These are phyloP conservation scores for Geophilus truncorum DNA, from an alignment of 2,888 invertebrate species.

Conservation along the genomic window DNA sequence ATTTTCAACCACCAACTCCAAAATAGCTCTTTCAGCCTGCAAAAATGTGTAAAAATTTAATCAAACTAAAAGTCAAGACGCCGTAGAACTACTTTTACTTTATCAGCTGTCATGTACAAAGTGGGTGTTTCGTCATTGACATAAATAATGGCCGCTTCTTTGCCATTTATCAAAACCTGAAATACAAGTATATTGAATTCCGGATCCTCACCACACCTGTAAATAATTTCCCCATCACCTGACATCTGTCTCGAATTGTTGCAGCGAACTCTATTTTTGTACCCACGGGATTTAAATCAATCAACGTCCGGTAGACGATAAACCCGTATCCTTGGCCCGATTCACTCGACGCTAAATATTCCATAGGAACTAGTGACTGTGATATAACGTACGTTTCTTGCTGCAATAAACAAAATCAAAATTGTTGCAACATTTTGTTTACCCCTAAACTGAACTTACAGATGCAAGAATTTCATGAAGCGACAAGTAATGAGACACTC, in stretches of 20 bases:
- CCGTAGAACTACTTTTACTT: too few species aligned
- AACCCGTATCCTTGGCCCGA: constrained; percentile 58
- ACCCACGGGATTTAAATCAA: constrained; percentile 38
- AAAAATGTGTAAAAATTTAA: not conserved
- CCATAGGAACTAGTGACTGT: constrained; percentile 45
- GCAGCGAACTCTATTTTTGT: constrained; percentile 41
- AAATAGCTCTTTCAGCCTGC: not conserved
- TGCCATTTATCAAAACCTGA: constrained; percentile 48
- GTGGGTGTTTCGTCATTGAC: constrained; percentile 29
- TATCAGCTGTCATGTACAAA: not conserved
- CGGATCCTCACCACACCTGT: not conserved
- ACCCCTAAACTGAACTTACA: not conserved
- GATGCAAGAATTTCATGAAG: not conserved
- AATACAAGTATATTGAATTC: not conserved
- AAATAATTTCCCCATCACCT: constrained; percentile 43
- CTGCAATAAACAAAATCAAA: not conserved
- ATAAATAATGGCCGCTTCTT: constrained; percentile 38
- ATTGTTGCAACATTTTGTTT: not conserved
- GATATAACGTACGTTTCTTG: constrained; percentile 40
- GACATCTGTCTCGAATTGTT: constrained; percentile 49
- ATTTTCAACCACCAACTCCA: constrained; percentile 53
- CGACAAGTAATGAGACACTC: not conserved
- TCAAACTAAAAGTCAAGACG: too few species aligned
- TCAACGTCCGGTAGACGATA: constrained; percentile 52
- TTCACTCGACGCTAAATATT: constrained; percentile 45